A percentile compares a stretch with the other conserved stretches of the same genome.
These are phyloP conservation scores for Tupaia tana DNA, from an alignment of 2,113 vertebrate species.

Conservation along the genomic window DNA sequence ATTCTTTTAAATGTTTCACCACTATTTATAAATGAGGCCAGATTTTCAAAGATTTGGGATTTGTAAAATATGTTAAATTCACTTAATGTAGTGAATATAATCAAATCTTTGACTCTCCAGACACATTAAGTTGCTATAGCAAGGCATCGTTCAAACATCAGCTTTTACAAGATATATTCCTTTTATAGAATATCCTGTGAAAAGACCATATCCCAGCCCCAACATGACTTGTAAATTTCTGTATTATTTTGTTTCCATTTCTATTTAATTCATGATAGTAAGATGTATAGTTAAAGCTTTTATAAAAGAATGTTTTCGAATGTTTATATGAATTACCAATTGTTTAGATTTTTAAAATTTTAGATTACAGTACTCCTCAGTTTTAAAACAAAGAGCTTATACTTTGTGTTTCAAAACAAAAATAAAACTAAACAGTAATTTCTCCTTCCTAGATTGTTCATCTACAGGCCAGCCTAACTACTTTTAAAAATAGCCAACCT, in stretches of 20 bases:
- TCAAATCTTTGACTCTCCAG: not conserved
- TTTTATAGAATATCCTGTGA: no score
- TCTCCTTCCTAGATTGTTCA: conserved; percentile 90
- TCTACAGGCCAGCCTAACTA: conserved; percentile 90
- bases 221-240: not conserved
- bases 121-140: not conserved
- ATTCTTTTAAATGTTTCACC: not conserved
- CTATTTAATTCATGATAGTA: not conserved
- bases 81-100: conserved; percentile 1
- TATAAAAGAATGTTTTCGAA: conserved; percentile 29
- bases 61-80: not conserved
- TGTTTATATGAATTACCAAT: conserved; percentile 13
- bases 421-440: conserved; percentile 32
- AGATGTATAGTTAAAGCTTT: conserved; percentile 6
- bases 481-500: conserved; percentile 88
- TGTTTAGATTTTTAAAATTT: conserved; percentile 12
- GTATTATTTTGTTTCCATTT: conserved; percentile 10
- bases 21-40: not conserved
- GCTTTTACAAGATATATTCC: not conserved
- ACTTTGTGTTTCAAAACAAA: conserved; percentile 45
- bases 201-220: not conserved
- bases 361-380: conserved; percentile 4
- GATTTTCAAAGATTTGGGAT: not conserved
- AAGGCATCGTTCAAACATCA: not conserved
- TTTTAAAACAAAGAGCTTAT: conserved; percentile 34